These are phyloP conservation scores for Schizopygopsis pylzovi DNA, from an alignment of 2,797 vertebrate species.

Conservation along the genomic window DNA sequence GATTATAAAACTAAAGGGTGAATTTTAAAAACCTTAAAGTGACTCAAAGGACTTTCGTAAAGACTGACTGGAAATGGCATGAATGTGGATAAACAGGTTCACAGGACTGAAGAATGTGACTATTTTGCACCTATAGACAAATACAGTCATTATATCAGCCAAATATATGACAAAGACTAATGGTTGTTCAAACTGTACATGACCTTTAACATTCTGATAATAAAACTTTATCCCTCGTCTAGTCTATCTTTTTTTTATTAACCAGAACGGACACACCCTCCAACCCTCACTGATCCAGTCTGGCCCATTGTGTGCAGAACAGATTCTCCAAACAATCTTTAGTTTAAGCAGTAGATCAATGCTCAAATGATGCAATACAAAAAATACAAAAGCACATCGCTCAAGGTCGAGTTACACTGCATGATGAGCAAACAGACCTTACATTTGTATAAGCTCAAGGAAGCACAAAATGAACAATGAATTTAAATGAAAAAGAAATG, in stretches of 20 bases:
- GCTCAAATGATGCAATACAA: background rate
- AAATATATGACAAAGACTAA: background rate
- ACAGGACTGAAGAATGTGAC: background rate
- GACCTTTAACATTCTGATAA: background rate
- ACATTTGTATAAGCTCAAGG: background rate
- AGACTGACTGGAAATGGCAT: background rate
- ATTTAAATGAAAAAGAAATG: background rate
- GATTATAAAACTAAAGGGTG: background rate
- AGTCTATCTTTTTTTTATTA: background rate
- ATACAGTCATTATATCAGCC: background rate
- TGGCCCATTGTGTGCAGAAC: background rate
- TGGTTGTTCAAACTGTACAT: background rate
- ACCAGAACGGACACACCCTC: background rate
- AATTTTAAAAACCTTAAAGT: background rate
- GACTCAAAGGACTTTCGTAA: background rate
- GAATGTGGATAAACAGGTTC: constrained; percentile 7
- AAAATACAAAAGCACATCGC: background rate
- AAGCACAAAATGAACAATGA: background rate
- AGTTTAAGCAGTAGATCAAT: no score
- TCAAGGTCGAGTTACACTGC: background rate
- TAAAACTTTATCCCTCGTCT: background rate
- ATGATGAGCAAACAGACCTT: background rate
- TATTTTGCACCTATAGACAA: background rate
- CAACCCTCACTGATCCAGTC: background rate
- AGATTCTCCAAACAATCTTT: background rate